Percentiles rank a stretch among this genome's conserved stretches.
phyloP scores from a whole-genome alignment of 2,113 vertebrate genomes.

The Bungarus multicinctus region DNA sequence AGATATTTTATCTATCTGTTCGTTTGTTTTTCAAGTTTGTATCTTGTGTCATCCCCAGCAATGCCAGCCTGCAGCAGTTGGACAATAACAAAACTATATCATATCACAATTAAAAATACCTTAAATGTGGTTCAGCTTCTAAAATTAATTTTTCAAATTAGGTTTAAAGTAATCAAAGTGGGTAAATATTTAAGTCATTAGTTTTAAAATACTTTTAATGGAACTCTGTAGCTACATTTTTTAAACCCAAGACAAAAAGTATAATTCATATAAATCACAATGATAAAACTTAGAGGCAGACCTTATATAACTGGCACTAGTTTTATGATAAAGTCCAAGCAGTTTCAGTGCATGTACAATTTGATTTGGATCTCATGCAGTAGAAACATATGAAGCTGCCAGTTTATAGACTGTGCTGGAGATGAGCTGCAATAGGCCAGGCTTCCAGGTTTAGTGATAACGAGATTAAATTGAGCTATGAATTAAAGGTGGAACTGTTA shows the following conservation, averaged over 20 bases:
- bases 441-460: background rate
- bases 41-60: background rate
- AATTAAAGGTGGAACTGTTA: background rate
- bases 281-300: background rate
- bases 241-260: background rate
- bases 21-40: background rate
- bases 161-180: background rate
- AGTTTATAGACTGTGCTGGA: background rate
- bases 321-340: background rate
- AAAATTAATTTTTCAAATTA: background rate
- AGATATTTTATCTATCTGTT: background rate
- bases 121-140: background rate
- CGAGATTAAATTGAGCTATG: background rate
- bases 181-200: background rate
- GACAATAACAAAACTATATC: background rate
- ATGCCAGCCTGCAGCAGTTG: background rate
- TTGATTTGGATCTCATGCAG: background rate
- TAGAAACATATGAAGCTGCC: background rate
- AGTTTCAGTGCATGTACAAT: background rate
- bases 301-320: background rate
- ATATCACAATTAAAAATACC: background rate
- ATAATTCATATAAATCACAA: background rate
- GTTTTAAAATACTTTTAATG: background rate
- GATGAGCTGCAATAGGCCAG: background rate
- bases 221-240: background rate